Evolutionary conservation across 2,113 vertebrate genomes (phyloP).

Genomic region (Hipposideros armiger): DNA sequence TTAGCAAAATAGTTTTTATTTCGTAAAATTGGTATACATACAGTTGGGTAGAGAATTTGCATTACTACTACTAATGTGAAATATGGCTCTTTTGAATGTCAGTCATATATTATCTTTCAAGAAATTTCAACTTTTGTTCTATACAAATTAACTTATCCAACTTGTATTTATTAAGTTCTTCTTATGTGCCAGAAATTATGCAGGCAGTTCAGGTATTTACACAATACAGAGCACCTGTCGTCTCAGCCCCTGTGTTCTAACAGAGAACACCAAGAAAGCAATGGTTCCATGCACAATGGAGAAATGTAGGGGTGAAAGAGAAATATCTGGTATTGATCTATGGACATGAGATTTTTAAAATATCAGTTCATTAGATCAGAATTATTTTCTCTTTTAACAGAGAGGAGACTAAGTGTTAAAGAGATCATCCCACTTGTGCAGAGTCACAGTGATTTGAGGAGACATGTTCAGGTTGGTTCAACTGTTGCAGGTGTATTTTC

Average conservation of each 20-base stretch:
- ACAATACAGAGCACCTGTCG: not conserved
- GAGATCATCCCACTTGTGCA: not conserved
- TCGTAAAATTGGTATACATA: not conserved
- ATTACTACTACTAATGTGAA: not conserved
- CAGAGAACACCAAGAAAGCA: not conserved
- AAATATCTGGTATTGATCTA: not conserved
- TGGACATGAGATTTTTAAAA: not conserved
- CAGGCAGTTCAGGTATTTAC: not conserved
- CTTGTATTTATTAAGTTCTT: not conserved
- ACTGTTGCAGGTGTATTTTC: not conserved
- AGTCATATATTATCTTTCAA: not conserved
- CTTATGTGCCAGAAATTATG: not conserved
- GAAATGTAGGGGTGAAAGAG: not conserved
- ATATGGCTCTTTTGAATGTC: not conserved
- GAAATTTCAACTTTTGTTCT: slow-evolving; percentile 15
- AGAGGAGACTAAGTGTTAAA: not conserved
- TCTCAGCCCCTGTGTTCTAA: not conserved
- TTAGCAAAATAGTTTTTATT: not conserved
- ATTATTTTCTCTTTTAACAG: not conserved
- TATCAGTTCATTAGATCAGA: not conserved
- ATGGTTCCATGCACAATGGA: not conserved
- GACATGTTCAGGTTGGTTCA: not conserved
- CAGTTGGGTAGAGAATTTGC: not conserved
- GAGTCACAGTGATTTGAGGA: not conserved
- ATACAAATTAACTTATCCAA: not conserved